Conservation (phyloP, 2,113 vertebrate species). For the Mormoops blainvillei region DNA sequence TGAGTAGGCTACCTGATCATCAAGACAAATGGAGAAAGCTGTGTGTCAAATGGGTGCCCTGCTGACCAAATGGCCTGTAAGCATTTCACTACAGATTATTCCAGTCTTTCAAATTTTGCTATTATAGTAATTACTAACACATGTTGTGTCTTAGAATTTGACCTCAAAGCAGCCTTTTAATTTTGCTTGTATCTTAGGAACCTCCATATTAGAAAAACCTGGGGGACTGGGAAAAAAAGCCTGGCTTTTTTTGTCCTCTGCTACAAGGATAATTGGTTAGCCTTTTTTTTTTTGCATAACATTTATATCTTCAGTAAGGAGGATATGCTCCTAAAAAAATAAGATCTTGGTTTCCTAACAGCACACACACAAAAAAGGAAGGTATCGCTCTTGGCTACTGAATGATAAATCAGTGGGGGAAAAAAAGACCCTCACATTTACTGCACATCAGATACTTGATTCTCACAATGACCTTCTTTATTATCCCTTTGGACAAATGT, state of each 20-base stretch:
- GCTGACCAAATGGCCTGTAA: conserved; percentile 52
- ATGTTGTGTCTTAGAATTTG: not conserved
- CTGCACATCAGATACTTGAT: not conserved
- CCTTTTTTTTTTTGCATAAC: not conserved
- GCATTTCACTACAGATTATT: conserved; percentile 38
- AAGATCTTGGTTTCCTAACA: not conserved
- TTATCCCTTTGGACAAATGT: not conserved
- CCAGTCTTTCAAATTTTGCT: conserved; percentile 33
- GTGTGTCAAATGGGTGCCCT: conserved; percentile 30
- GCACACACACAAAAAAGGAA: not conserved
- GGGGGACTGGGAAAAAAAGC: not conserved
- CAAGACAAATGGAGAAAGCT: conserved; percentile 16
- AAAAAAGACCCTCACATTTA: not conserved
- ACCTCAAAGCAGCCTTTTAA: conserved; percentile 48
- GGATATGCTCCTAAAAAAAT: not conserved
- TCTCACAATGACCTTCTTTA: not conserved
- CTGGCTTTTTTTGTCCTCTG: not conserved
- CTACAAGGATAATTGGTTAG: not conserved
- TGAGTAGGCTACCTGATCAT: conserved; percentile 56
- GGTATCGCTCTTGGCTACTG: not conserved
- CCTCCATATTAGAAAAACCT: not conserved
- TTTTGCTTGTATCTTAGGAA: not conserved
- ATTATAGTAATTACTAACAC: conserved; percentile 17
- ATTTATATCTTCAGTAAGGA: not conserved
- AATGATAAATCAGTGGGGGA: not conserved